phyloP scores from a whole-genome alignment of 2,888 invertebrate species.

The Silvanus unidentatus region DNA sequence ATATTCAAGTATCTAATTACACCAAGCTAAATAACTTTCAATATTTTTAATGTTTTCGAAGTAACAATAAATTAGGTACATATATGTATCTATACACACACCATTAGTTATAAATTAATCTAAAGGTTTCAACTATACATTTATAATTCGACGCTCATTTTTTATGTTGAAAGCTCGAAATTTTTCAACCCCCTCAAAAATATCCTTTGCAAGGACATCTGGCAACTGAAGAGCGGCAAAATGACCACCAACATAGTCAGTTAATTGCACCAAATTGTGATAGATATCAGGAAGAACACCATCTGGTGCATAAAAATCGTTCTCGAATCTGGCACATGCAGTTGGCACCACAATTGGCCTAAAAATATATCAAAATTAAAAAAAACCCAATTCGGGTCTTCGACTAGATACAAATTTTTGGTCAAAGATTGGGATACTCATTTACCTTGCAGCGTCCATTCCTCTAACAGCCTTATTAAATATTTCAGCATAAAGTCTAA shows the following conservation, averaged over 20 bases:
- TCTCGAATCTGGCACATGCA: slow-evolving; percentile 67
- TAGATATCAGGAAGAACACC: slow-evolving; percentile 14
- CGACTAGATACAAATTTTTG: too few relatives aligned
- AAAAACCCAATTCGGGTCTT: slow-evolving; percentile 3
- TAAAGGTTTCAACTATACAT: too few relatives aligned
- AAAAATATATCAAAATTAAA: slow-evolving; percentile 2
- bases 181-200: slow-evolving; percentile 49
- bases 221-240: slow-evolving; percentile 17
- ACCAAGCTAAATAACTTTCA: too few relatives aligned
- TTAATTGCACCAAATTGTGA: slow-evolving; percentile 20
- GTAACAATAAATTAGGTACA: too few relatives aligned
- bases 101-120: too few relatives aligned
- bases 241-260: slow-evolving; percentile 22
- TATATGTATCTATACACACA: too few relatives aligned
- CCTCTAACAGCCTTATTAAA: slow-evolving; percentile 30
- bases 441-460: slow-evolving; percentile 9
- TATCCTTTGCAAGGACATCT: not conserved
- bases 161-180: slow-evolving; percentile 41
- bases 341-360: slow-evolving; percentile 61
- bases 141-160: too few relatives aligned
- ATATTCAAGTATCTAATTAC: too few relatives aligned
- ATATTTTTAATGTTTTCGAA: too few relatives aligned
- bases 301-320: slow-evolving; percentile 63
- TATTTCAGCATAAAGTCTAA: slow-evolving; percentile 66
- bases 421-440: not conserved